Conservation (phyloP, 2,113 vertebrate genomes). For the Atrichornis clamosus region DNA sequence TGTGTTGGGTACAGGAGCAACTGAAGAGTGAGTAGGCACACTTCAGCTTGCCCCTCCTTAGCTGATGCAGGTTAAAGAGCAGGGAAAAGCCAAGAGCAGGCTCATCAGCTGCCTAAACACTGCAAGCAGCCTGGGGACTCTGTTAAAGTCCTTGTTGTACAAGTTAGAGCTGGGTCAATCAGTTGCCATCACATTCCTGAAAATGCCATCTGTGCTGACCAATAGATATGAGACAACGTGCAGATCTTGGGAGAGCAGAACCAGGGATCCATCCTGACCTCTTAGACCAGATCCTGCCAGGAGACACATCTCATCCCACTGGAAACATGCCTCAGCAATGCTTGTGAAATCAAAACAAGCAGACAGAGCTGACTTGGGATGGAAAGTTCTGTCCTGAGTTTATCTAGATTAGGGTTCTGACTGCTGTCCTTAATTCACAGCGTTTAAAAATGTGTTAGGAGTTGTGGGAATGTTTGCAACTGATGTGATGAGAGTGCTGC, state of each 20-base stretch:
- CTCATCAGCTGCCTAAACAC: background rate
- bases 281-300: background rate
- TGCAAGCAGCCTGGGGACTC: background rate
- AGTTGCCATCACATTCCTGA: background rate
- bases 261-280: accelerated
- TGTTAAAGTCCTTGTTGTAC: background rate
- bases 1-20: background rate
- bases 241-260: background rate
- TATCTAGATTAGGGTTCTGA: background rate
- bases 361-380: background rate
- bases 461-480: accelerated
- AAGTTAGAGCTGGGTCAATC: background rate
- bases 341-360: background rate
- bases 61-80: background rate
- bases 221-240: accelerated
- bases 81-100: background rate
- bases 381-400: background rate
- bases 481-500: background rate
- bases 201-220: background rate
- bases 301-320: accelerated
- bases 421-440: background rate
- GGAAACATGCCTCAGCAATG: accelerated
- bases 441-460: accelerated
- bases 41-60: background rate
- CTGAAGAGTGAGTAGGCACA: background rate